Base-by-base conservation (phyloP, 2,797 vertebrate genomes). In the Crenuchus spilurus region DNA sequence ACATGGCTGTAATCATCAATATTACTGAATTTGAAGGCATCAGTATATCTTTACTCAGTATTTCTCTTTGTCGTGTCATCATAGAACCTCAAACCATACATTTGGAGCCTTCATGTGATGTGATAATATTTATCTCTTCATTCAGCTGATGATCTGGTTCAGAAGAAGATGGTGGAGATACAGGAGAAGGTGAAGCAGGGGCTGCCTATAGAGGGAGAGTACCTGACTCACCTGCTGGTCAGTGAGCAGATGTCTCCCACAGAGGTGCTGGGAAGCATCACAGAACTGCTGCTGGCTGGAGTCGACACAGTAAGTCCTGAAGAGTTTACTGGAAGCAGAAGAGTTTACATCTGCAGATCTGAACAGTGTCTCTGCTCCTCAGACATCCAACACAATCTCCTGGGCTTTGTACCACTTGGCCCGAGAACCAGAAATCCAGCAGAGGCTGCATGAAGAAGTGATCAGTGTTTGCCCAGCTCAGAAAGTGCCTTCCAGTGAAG, bases 381-480 rank as follows among this genome's bases (percentile, higher is more conserved):
- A 94, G 93, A 94, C 93, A 2, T 94, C 93, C 70, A 94, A 94
- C 87, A 94, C 93, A 0, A 81, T 93, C 65, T 89, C 91, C 0
- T 94, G 93, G 93, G 65, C 74, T 14, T 70, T 94, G 68, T 94
- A 94, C 77, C 81, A 84, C 13, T 51, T 94, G 84, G 92, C 93
- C 0, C 82, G 63, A 61, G 82, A 92, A 58, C 90, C 91, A 0
- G 80, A 85, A 74, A 88, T 89, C 71, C 93, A 94, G 58, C 85
- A 92, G 1, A 81, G 78, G 68, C 20, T 94, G 0, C 83, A 91
- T 69, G 85, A 89, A 67, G 93, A 94, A 70, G 88, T 94, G 58
- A 75, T 67, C 1, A 57, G 81, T 0, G 71, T 90, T 49, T 93
- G 89, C 18, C 92, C 92, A 0, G 89, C 91, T 28, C 84, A 90